These are phyloP conservation scores for Echinops telfairi DNA, from an alignment of 2,113 vertebrate genomes.

Conservation along the genomic window DNA sequence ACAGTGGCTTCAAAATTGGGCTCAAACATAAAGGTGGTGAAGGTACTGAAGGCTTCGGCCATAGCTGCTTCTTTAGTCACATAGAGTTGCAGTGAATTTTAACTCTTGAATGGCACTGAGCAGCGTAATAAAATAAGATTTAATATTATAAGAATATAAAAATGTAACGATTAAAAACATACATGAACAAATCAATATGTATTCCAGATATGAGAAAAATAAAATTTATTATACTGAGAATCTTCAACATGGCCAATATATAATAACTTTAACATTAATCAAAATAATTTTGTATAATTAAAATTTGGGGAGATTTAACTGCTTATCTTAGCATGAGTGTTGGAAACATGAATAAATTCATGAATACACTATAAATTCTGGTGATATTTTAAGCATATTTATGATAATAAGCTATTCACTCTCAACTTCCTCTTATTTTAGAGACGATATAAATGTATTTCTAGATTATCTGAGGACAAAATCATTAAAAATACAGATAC, in stretches of 20 bases:
- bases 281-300: slow-evolving; percentile 54
- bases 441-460: slow-evolving; percentile 64
- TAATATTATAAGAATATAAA: neutral
- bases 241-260: neutral
- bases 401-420: slow-evolving; percentile 75
- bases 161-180: neutral
- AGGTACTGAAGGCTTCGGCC: neutral
- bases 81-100: neutral
- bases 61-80: neutral
- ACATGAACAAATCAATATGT: neutral
- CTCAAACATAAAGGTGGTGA: neutral
- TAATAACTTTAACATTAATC: neutral
- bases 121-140: neutral
- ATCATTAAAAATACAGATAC: slow-evolving; percentile 13
- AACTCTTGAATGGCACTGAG: neutral
- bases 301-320: slow-evolving; percentile 53
- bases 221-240: slow-evolving; percentile 6
- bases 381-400: slow-evolving; percentile 78
- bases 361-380: slow-evolving; percentile 77
- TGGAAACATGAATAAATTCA: slow-evolving; percentile 78
- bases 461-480: slow-evolving; percentile 63
- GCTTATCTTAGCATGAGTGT: slow-evolving; percentile 53
- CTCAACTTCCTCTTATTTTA: slow-evolving; percentile 70
- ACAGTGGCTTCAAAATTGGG: neutral
- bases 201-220: neutral